Base-by-base conservation (phyloP, 2,888 invertebrate species). In the Thereva nobilitata region DNA sequence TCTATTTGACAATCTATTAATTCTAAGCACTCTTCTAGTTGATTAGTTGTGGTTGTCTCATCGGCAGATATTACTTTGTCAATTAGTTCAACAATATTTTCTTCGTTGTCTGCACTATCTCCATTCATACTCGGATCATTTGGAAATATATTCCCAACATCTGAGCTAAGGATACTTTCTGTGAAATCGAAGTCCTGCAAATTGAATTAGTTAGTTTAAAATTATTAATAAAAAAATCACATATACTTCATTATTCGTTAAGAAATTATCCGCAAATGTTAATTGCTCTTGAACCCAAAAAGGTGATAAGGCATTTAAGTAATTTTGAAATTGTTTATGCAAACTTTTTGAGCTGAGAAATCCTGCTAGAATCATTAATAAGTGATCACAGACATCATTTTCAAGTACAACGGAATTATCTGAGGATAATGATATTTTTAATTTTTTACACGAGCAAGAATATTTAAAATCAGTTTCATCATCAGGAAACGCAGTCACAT, bases 381-480 rank as follows among this genome's bases (percentile, higher is more conserved):
- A 67, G 72, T 80, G 80, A 68, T 80, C 80, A 70, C 80, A 80
- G n/a, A 78, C 75, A 68, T 79, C 78, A 44, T 79, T 78, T 69
- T 78, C 76, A 73, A 80, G 73, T 1, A 76, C 75, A 4, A 79
- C 74, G 0, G 79, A 66, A 49, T 72, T 68, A 35, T 70, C 67
- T 37, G 64, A 74, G 47, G 78, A 78, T n/a, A 80, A 73, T 6
- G 78, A 74, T 5, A 79, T 78, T 69, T 78, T 78, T 0, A 79
- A 70, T 50, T 78, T 80, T 63, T 78, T 78, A 52, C 80, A 80
- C 4, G 79, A 75, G 70, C 80, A 80, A 0, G 74, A 75, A 69
- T 75, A 77, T 8, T 40, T 56, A 4, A 54, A 3, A 2, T 69
- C 57, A 8, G 45, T 38, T 9, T 56, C 49, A 0, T 73, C 74